Conservation (phyloP, 2,113 vertebrate genomes). For the Seriola aureovittata region DNA sequence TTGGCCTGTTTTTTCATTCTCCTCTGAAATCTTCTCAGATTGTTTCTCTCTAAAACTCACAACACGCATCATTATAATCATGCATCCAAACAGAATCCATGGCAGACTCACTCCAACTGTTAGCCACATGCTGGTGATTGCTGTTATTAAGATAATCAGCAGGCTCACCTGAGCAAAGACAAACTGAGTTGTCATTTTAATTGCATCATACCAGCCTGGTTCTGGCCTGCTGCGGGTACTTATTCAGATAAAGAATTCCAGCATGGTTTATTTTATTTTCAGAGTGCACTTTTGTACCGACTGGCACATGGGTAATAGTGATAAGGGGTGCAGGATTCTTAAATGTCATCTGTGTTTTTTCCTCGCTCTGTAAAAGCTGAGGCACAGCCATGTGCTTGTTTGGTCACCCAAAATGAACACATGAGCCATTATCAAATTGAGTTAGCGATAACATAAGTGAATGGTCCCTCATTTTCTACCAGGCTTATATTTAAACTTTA, state of each 20-base stretch:
- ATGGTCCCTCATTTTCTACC: slow-evolving; percentile 29
- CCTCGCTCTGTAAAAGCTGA: slow-evolving; percentile 9
- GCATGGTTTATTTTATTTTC: neutral
- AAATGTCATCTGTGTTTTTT: slow-evolving; percentile 1
- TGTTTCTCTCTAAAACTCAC: slow-evolving; percentile 50
- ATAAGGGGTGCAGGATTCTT: neutral
- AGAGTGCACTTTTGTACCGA: neutral
- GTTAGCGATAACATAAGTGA: slow-evolving; percentile 38
- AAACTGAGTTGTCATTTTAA: slow-evolving; percentile 43
- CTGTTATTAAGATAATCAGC: slow-evolving; percentile 69
- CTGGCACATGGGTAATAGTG: neutral
- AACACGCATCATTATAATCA: slow-evolving; percentile 52
- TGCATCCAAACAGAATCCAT: slow-evolving; percentile 24
- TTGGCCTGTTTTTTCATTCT: neutral
- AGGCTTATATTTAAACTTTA: slow-evolving; percentile 24
- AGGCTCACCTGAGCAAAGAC: slow-evolving; percentile 55
- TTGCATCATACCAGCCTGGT: slow-evolving; percentile 24
- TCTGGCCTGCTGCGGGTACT: neutral
- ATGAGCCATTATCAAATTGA: slow-evolving; percentile 64
- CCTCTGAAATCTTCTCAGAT: slow-evolving; percentile 9
- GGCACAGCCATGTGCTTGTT: slow-evolving; percentile 25
- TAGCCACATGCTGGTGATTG: slow-evolving; percentile 66
- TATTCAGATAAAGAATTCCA: neutral
- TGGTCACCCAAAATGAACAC: slow-evolving; percentile 47
- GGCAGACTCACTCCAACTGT: slow-evolving; percentile 53